Evolutionary conservation across 2,888 invertebrate genomes (phyloP), one percentile per base, ranked within the genome.

Genomic region (Eudasyphora cyanicolor): DNA sequence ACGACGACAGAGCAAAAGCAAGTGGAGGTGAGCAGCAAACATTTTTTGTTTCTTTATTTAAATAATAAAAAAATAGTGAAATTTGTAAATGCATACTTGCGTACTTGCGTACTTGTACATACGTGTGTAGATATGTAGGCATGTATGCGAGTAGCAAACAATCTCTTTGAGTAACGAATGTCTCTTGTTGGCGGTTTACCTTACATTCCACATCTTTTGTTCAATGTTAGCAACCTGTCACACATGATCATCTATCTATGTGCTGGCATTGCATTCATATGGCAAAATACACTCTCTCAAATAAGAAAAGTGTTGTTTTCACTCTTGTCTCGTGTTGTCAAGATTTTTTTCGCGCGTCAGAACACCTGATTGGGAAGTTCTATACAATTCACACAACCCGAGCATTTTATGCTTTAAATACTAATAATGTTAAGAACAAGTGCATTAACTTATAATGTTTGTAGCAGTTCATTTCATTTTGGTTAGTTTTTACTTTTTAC

Each of bases 221-320:
- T 57, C 24, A 42, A 75, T 32, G 64, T 71, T 27, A 75, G 75
- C 64, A 84, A 80, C 80, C 71, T 80, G 83, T 77, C 24, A 24
- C 67, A 67, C 38, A 67, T 81, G 57, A 49, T 51, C 29, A n/a
- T n/a, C 45, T n/a, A n/a, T n/a, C n/a, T n/a, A 14, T 3, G 17
- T 35, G 29, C 5, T 45, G 27, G 14, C 45, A 21, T 32, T 54
- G 42, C 17, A 69, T 73, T 57, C 35, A 76, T 42, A 38, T 24
- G 73, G 69, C 64, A 70, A 71, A 57, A 57, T 2, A 2, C 32
- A 75, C 27, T 54, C 67, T 8, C 10, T n/a, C 35, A 27, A 29
- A 35, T 32, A 62, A 71, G 21, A 49, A 32, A 21, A 5, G n/a
- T 75, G 54, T 32, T 77, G 64, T 78, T 84, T 84, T 81, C 80